A percentile compares a stretch with the other conserved stretches of the same genome.
phyloP scores from a whole-genome alignment of 2,113 vertebrate genomes.

The Pagrus major region DNA sequence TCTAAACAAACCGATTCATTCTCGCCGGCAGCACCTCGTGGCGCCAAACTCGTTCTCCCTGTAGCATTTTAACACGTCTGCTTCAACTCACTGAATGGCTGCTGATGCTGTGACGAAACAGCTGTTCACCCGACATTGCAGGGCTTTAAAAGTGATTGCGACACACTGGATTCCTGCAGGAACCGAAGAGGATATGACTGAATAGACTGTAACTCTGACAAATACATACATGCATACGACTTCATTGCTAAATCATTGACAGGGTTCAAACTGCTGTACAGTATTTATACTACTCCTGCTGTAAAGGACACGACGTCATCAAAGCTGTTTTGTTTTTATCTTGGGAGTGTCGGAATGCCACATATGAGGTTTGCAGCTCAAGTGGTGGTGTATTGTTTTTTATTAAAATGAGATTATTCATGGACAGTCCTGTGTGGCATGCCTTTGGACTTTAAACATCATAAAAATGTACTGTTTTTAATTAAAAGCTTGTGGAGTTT shows the following conservation, averaged over 20 bases:
- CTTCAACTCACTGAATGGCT: slow-evolving; percentile 17
- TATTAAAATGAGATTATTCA: not conserved
- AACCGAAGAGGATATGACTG: slow-evolving; percentile 48
- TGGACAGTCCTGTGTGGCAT: not conserved
- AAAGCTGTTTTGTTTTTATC: slow-evolving; percentile 37
- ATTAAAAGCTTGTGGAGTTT: not conserved
- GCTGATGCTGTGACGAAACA: slow-evolving; percentile 38
- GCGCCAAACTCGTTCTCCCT: slow-evolving; percentile 49
- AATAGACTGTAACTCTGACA: slow-evolving; percentile 7
- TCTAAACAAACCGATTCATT: not conserved
- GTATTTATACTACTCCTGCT: slow-evolving; percentile 49
- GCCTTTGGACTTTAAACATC: slow-evolving; percentile 16
- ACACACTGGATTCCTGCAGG: slow-evolving; percentile 59
- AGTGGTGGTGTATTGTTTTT: not conserved
- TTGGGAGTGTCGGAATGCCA: slow-evolving; percentile 24
- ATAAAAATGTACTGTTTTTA: not conserved
- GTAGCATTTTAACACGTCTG: slow-evolving; percentile 38
- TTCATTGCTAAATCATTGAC: slow-evolving; percentile 43
- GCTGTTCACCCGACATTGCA: slow-evolving; percentile 43
- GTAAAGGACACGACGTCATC: slow-evolving; percentile 17
- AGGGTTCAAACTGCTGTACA: slow-evolving; percentile 49
- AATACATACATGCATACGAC: not conserved
- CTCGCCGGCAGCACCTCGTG: not conserved
- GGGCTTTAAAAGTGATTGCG: slow-evolving; percentile 48
- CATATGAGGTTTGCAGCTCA: slow-evolving; percentile 10